Base-by-base conservation (phyloP, 2,113 vertebrate species). In the Grus americana region DNA sequence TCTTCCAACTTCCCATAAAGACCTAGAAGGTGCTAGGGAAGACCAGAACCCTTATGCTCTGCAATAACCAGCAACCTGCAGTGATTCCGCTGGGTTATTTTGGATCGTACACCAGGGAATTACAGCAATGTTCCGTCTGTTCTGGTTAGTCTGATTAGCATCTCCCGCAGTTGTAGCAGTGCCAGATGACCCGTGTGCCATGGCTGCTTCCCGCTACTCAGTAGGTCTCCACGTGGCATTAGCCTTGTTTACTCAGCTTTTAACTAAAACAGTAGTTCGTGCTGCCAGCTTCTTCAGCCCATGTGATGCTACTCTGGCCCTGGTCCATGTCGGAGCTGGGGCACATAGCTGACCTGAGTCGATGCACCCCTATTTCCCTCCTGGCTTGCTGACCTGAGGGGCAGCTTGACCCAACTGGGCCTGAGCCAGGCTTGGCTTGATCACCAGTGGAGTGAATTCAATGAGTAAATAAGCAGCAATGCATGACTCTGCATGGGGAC, bases 231-330 rank as follows among this genome's bases (percentile, higher is more conserved):
- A 65, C 29, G 22, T 94, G 95, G 66, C 92, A 17, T 42, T 71
- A 15, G 34, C 85, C 58, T 19, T 92, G 92, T 96, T 96, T 95
- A 42, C 78, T 68, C 72, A 58, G 66, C 57, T 78, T n/a, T n/a
- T 5, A 3, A 6, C 36, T 0, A 9, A 24, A 59, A 7, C 54
- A 21, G 47, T 3, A 3, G 54, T 12, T 7, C 10, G 20, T 47
- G 34, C 50, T 92, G 90, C 90, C 93, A 88, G 66, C 73, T 61
- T 4, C 79, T 63, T 23, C 34, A 61, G 85, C 81, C 92, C 88
- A 4, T 11, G 12, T 20, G 88, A 6, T 27, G 86, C 88, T 71
- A 20, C 70, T 12, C 38, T 15, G 44, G 54, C 91, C 86, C 74
- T 26, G 44, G 26, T 47, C 34, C 1, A 3, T 73, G 3, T 13